Evolutionary conservation across 2,113 vertebrate genomes (phyloP).

Genomic region (Semnopithecus entellus): DNA sequence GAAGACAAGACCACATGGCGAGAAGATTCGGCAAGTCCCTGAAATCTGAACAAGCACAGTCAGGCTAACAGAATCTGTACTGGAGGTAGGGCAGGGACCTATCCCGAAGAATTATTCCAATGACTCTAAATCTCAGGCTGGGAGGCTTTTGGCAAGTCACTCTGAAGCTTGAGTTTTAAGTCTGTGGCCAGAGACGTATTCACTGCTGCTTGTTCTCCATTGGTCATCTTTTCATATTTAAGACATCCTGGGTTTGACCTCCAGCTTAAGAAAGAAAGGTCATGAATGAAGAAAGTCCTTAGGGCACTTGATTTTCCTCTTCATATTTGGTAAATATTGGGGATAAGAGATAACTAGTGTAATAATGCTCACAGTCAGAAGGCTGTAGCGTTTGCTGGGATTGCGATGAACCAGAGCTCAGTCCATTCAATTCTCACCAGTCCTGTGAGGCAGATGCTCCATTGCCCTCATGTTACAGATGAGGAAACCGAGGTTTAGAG

Average conservation of each 20-base stretch:
- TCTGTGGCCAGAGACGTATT: background rate
- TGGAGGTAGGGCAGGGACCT: fast-evolving
- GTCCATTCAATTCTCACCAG: fast-evolving
- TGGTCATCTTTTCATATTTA: background rate
- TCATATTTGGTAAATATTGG: background rate
- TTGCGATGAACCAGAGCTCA: background rate
- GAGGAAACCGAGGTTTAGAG: background rate
- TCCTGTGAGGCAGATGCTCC: fast-evolving
- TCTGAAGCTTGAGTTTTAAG: background rate
- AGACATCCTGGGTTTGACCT: background rate
- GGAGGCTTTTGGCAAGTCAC: background rate
- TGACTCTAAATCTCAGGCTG: background rate
- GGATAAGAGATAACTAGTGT: fast-evolving
- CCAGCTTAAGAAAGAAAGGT: background rate
- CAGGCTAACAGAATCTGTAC: background rate
- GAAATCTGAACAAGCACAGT: fast-evolving
- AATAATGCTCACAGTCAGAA: background rate
- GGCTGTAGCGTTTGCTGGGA: fast-evolving
- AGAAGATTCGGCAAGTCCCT: background rate
- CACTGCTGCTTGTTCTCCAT: background rate
- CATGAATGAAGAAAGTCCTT: background rate
- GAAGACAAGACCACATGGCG: background rate
- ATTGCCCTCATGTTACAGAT: fast-evolving
- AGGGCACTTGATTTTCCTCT: no score
- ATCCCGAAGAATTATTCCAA: fast-evolving